Percentiles rank a stretch among this genome's conserved stretches.
phyloP scores from a whole-genome alignment of 2,113 vertebrate genomes.

The Diphyllodes magnificus region DNA sequence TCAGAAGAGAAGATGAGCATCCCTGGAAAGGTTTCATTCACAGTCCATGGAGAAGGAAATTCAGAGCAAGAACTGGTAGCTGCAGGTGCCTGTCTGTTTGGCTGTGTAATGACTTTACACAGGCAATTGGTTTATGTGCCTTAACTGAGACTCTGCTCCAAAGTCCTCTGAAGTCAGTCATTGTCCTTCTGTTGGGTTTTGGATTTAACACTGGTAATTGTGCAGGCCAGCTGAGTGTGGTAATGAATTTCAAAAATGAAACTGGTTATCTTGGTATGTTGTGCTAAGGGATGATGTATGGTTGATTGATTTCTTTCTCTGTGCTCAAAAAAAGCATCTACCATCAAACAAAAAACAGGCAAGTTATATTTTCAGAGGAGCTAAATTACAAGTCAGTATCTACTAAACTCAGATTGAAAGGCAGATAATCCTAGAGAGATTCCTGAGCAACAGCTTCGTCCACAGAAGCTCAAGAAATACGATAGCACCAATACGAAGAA shows the following conservation, averaged over 20 bases:
- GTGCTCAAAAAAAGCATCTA: background rate
- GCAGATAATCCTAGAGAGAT: background rate
- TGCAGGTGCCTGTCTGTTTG: background rate
- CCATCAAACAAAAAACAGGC: background rate
- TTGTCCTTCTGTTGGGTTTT: background rate
- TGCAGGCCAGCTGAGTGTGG: background rate
- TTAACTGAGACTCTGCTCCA: background rate
- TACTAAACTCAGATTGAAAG: background rate
- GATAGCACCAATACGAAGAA: background rate
- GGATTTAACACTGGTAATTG: background rate
- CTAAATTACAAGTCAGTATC: background rate
- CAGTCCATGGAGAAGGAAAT: background rate
- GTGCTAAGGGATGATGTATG: background rate
- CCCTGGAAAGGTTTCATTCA: background rate
- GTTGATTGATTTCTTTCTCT: background rate
- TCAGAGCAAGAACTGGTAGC: background rate
- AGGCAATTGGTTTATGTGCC: background rate
- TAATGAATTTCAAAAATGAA: background rate
- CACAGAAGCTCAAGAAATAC: background rate
- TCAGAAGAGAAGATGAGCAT: background rate
- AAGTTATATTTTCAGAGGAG: background rate
- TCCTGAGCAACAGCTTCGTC: background rate
- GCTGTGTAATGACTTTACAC: background rate
- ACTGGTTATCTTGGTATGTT: background rate
- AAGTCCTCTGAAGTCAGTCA: background rate